Evolutionary conservation across 1,140 invertebrate genomes (phyloP).

Genomic region (Himalopsyche phryganea): DNA sequence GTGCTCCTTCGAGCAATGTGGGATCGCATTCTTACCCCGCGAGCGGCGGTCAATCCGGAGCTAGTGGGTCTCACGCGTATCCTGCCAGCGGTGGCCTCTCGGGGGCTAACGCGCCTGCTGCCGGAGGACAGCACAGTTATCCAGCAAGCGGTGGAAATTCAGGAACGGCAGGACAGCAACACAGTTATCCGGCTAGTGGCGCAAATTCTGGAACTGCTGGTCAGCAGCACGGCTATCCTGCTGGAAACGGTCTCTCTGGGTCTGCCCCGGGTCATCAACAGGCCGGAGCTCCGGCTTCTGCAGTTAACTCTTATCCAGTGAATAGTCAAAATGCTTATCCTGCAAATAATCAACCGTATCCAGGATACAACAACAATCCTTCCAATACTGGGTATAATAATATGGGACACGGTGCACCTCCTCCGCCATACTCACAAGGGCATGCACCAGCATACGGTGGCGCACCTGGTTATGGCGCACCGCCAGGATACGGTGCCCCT

Average conservation of each 20-base stretch:
- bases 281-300: background rate
- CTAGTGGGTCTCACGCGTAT: slow-evolving; percentile 18
- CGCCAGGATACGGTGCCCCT: slow-evolving; percentile 34
- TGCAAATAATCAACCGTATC: background rate
- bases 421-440: slow-evolving; percentile 3
- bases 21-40: slow-evolving; percentile 9
- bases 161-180: slow-evolving; percentile 24
- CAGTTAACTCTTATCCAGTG: slow-evolving; percentile 1
- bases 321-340: slow-evolving; percentile 6
- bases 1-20: background rate
- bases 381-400: background rate
- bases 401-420: background rate
- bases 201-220: slow-evolving; percentile 18
- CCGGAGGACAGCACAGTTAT: slow-evolving; percentile 35
- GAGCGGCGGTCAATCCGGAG: slow-evolving; percentile 9
- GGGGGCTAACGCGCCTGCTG: background rate
- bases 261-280: slow-evolving; percentile 6
- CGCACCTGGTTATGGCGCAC: slow-evolving; percentile 12
- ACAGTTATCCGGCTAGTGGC: slow-evolving; percentile 16
- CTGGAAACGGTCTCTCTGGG: slow-evolving; percentile 20
- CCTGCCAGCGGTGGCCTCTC: slow-evolving; percentile 20
- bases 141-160: slow-evolving; percentile 38
- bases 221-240: slow-evolving; percentile 29
- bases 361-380: slow-evolving; percentile 11
- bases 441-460: slow-evolving; percentile 11